Base-by-base conservation (phyloP, 1,140 invertebrate species). In the Gyrodactylus salaris region DNA sequence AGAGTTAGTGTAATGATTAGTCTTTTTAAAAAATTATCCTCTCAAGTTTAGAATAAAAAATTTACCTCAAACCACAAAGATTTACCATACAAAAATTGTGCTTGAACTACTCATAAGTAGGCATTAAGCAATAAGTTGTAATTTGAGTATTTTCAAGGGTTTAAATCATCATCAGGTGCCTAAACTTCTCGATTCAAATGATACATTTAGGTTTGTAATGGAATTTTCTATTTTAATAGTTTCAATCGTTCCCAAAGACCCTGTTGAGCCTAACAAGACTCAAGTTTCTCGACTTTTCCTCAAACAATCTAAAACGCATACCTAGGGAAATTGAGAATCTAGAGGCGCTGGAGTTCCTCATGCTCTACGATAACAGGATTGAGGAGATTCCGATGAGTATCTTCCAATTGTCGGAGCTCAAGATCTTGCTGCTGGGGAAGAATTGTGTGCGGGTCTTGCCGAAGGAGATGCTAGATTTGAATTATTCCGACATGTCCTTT, bases 371-470 rank as follows among this genome's bases (percentile, higher is more conserved):
- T 68, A 82, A 82, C 76, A 74, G 78, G 2, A 74, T 82, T 0
- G 75, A 76, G 22, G 74, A 73, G 20, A 74, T 82, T 20, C 81
- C 81, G 1, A 78, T 80, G 27, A 75, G 75, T 16, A 25, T 73
- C 19, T 26, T 26, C 25, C 20, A 27, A 23, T 21, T 73, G 7
- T 25, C 72, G 16, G 75, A 78, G 22, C 75, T 82, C 1, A 75
- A 77, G 23, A 78, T 77, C 74, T 74, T 82, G 0, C 81, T 80
- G 80, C 74, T 81, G 1, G 80, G 81, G 2, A 78, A 79, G 72
- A 82, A 82, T 74, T 68, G 75, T 2, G 70, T 82, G 0, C 74
- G 75, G 7, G 68, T 75, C 68, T 76, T 82, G 16, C 81, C 81
- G 19, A 74, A 74, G 71, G 74, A 78, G 54, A 80, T 82, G 74